Evolutionary conservation across 2,113 vertebrate genomes (phyloP).

Genomic region (Amblyopsis rosae): DNA sequence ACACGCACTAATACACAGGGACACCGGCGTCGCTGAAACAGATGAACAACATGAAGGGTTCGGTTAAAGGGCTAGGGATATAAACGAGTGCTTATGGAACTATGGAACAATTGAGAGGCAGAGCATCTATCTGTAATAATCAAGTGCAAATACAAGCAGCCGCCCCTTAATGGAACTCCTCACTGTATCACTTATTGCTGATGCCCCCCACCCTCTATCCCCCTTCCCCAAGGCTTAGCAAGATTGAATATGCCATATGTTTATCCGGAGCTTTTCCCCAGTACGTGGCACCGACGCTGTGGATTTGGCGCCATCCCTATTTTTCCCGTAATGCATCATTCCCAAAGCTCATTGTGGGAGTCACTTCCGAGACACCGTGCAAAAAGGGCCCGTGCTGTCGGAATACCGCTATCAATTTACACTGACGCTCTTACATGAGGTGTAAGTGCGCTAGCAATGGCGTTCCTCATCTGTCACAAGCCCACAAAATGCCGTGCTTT

Average conservation of each 20-base stretch:
- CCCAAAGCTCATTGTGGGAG: slow-evolving; percentile 54
- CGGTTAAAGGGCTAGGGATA: slow-evolving; percentile 38
- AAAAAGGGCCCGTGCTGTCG: slow-evolving; percentile 16
- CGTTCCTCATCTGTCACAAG: background rate
- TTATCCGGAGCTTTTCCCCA: slow-evolving; percentile 62
- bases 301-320: slow-evolving; percentile 60
- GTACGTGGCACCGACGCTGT: slow-evolving; percentile 56
- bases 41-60: slow-evolving; percentile 8
- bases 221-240: slow-evolving; percentile 52
- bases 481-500: background rate
- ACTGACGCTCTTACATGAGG: slow-evolving; percentile 20
- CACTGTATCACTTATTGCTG: slow-evolving; percentile 56
- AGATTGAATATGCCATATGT: slow-evolving; percentile 72
- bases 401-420: slow-evolving; percentile 25
- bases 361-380: slow-evolving; percentile 41
- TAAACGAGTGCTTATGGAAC: slow-evolving; percentile 37
- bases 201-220: slow-evolving; percentile 6
- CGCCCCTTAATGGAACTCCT: slow-evolving; percentile 63
- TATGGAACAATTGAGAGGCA: slow-evolving; percentile 37
- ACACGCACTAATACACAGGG: slow-evolving; percentile 4
- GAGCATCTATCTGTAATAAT: slow-evolving; percentile 59
- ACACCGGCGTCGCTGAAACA: background rate
- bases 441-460: background rate
- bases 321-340: slow-evolving; percentile 59
- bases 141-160: slow-evolving; percentile 63